Percentiles rank a stretch among this genome's conserved stretches.
Conservation (phyloP, 2,797 vertebrate species). For the Myotis pilosus region DNA sequence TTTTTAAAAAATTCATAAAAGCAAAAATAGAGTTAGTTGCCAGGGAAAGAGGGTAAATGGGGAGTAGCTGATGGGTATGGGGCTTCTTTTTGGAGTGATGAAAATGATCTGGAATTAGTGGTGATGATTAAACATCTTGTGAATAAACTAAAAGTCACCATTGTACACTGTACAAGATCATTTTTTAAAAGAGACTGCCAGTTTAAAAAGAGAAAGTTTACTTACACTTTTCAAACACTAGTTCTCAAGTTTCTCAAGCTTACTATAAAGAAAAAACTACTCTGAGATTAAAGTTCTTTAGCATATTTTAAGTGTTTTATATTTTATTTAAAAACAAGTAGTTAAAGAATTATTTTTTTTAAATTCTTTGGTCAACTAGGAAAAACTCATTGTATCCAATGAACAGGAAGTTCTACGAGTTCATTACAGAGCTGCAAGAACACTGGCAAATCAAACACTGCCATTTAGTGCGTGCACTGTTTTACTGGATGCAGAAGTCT, state of each 20-base stretch:
- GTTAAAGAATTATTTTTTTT: slow-evolving; percentile 40
- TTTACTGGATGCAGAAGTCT: slow-evolving; percentile 96
- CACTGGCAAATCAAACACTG: slow-evolving; percentile 96
- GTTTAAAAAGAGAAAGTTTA: neutral
- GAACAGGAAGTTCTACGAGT: slow-evolving; percentile 98
- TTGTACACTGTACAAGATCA: neutral
- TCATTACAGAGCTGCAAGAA: slow-evolving; percentile 97
- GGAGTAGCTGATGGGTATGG: neutral
- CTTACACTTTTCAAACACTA: neutral
- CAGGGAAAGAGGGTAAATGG: neutral
- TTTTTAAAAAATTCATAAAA: neutral
- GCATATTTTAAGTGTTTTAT: slow-evolving; percentile 22
- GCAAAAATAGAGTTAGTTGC: neutral
- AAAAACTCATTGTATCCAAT: slow-evolving; percentile 98
- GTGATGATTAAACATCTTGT: neutral
- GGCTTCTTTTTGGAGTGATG: neutral
- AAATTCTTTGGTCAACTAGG: slow-evolving; percentile 84
- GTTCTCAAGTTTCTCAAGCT: slow-evolving; percentile 28
- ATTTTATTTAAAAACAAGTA: slow-evolving; percentile 24
- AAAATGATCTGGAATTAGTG: slow-evolving; percentile 4
- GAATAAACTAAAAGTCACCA: neutral
- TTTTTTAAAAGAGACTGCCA: neutral
- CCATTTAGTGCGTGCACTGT: slow-evolving; percentile 99
- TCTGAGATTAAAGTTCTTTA: slow-evolving; percentile 1
- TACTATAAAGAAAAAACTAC: neutral